Conservation (phyloP, 2,113 vertebrate species). For the Echinops telfairi region DNA sequence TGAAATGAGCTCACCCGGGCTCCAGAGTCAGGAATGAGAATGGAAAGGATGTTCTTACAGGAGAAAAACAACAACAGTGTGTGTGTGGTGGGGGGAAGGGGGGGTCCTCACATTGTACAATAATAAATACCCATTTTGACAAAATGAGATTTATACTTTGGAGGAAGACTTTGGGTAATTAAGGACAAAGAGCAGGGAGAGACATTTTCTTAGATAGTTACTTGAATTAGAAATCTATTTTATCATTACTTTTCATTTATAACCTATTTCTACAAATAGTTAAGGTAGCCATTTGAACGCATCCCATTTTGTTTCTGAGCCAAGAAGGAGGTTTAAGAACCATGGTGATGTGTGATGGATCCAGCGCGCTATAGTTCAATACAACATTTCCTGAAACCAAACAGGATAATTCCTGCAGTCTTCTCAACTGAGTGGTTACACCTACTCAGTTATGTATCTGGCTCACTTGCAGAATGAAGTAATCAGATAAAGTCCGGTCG, state of each 20-base stretch:
- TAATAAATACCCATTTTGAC: not conserved
- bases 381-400: slow-evolving; percentile 59
- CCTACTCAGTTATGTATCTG: slow-evolving; percentile 71
- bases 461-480: slow-evolving; percentile 62
- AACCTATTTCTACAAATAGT: not conserved
- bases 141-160: not conserved
- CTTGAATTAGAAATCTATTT: not conserved
- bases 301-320: slow-evolving; percentile 24
- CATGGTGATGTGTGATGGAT: not conserved
- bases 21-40: not conserved
- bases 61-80: not conserved
- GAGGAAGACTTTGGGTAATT: not conserved
- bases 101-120: not conserved
- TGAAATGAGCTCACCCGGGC: not conserved
- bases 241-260: not conserved
- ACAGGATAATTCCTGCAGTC: slow-evolving; percentile 40
- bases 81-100: no score
- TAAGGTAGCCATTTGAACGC: not conserved
- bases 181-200: not conserved
- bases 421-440: slow-evolving; percentile 58
- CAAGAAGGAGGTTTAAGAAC: not conserved
- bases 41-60: not conserved
- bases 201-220: not conserved
- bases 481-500: slow-evolving; percentile 60
- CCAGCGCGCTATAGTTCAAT: not conserved